Conservation (phyloP, 2,888 invertebrate species). For the Polydesmus complanatus region DNA sequence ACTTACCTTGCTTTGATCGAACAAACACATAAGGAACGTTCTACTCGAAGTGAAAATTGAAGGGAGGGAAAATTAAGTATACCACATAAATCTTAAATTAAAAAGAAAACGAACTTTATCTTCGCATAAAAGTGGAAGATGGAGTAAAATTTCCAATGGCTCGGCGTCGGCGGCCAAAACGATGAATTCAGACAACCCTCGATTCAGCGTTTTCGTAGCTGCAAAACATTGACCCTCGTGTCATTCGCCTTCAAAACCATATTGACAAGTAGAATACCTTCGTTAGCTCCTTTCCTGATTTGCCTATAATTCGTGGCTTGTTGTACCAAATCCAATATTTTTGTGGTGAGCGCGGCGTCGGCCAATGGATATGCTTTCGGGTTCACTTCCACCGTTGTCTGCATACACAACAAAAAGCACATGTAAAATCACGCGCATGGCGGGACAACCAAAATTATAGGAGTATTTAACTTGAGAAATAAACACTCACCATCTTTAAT, state of each 20-base stretch:
- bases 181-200: constrained; percentile 91
- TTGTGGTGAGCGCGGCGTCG: constrained; percentile 77
- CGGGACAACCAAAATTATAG: too few relatives aligned
- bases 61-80: too few relatives aligned
- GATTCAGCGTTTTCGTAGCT: constrained; percentile 89
- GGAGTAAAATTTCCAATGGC: constrained; percentile 90
- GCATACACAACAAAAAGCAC: too few relatives aligned
- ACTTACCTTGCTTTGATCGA: constrained; percentile 68
- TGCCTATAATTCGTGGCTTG: constrained; percentile 96
- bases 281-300: constrained; percentile 94
- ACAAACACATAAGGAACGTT: constrained; percentile 98
- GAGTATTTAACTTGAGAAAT: too few relatives aligned
- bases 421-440: too few relatives aligned
- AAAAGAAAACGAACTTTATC: constrained; percentile 51
- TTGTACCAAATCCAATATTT: constrained; percentile 87
- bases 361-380: constrained; percentile 97
- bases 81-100: too few relatives aligned
- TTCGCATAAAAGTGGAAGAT: constrained; percentile 92
- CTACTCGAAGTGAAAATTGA: too few relatives aligned
- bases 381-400: constrained; percentile 57
- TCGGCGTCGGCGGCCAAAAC: constrained; percentile 98
- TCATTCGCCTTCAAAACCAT: too few relatives aligned
- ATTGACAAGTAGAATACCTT: too few relatives aligned
- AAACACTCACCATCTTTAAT: too few relatives aligned
- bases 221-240: too few relatives aligned